Evolutionary conservation across 2,888 invertebrate species (phyloP).

Genomic region (Panopea generosa): DNA sequence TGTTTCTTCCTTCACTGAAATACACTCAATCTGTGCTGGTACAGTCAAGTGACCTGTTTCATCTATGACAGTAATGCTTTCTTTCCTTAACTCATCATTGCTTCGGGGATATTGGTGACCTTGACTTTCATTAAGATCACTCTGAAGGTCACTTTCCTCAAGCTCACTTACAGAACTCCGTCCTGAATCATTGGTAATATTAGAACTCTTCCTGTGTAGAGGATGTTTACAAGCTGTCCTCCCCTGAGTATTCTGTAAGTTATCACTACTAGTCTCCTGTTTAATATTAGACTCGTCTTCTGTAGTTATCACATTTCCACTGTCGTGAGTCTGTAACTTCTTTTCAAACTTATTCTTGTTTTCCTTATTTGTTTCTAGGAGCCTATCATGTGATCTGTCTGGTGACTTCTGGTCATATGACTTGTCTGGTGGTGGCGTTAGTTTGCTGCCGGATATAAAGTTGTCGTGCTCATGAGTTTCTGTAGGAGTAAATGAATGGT

Average conservation of each 20-base stretch:
- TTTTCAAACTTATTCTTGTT: slow-evolving; percentile 33
- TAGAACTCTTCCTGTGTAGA: slow-evolving; percentile 70
- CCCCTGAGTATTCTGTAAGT: slow-evolving; percentile 22
- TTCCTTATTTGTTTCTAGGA: slow-evolving; percentile 46
- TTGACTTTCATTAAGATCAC: neutral
- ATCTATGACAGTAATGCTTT: slow-evolving; percentile 74
- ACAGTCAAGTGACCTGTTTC: slow-evolving; percentile 76
- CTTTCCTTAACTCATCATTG: slow-evolving; percentile 56
- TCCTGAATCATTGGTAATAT: slow-evolving; percentile 70
- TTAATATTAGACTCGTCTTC: slow-evolving; percentile 38
- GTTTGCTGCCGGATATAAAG: slow-evolving; percentile 48
- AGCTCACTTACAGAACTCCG: slow-evolving; percentile 75
- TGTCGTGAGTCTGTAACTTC: slow-evolving; percentile 51
- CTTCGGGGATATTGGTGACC: slow-evolving; percentile 13
- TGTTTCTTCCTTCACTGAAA: slow-evolving; percentile 1
- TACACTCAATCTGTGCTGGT: slow-evolving; percentile 60
- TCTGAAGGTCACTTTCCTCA: slow-evolving; percentile 49
- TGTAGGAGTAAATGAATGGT: slow-evolving; percentile 36
- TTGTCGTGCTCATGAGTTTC: slow-evolving; percentile 44
- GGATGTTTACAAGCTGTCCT: slow-evolving; percentile 66
- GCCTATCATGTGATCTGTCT: slow-evolving; percentile 30
- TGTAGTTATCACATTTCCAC: slow-evolving; percentile 51
- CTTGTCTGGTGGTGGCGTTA: slow-evolving; percentile 14
- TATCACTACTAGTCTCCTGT: slow-evolving; percentile 25
- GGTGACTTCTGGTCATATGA: slow-evolving; percentile 8